These are phyloP conservation scores for Agonopterix arenella DNA, from an alignment of 2,888 invertebrate species.

Conservation along the genomic window DNA sequence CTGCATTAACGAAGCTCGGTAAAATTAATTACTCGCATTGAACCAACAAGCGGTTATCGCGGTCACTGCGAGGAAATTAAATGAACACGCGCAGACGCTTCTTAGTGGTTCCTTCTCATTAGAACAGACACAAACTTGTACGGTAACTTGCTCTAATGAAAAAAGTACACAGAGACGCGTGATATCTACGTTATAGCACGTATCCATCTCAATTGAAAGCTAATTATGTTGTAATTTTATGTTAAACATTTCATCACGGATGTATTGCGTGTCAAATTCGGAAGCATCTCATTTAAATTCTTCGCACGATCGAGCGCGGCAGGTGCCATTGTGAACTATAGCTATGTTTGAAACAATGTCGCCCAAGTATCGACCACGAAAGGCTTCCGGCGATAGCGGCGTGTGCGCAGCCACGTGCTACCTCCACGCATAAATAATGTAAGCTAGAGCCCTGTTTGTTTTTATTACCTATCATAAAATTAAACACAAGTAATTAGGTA, in stretches of 20 bases:
- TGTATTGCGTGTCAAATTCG: conserved; percentile 18
- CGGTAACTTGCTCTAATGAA: conserved; percentile 7
- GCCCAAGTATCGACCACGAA: conserved; percentile 32
- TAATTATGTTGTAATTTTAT: conserved; percentile 1
- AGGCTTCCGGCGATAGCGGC: conserved; percentile 58
- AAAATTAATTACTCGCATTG: conserved; percentile 61
- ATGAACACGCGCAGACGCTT: conserved; percentile 41
- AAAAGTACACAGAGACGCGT: conserved; percentile 4
- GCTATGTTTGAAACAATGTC: conserved; percentile 37
- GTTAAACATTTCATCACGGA: conserved; percentile 4
- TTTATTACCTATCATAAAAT: too few relatives aligned
- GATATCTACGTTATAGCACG: conserved; percentile 1
- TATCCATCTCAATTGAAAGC: conserved; percentile 4
- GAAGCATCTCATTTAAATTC: conserved; percentile 39
- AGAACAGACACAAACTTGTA: conserved; percentile 15
- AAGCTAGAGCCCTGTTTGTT: too few relatives aligned
- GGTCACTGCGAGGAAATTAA: conserved; percentile 58
- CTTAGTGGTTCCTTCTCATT: conserved; percentile 34
- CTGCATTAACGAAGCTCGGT: conserved; percentile 46
- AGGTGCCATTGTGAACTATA: conserved; percentile 34
- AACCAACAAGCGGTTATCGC: conserved; percentile 55
- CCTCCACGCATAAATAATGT: conserved; percentile 31
- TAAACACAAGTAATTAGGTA: too few relatives aligned
- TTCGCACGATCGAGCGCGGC: conserved; percentile 35
- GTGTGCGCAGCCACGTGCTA: conserved; percentile 60